These are phyloP conservation scores for Indri indri DNA, from an alignment of 2,113 vertebrate genomes.

Conservation along the genomic window DNA sequence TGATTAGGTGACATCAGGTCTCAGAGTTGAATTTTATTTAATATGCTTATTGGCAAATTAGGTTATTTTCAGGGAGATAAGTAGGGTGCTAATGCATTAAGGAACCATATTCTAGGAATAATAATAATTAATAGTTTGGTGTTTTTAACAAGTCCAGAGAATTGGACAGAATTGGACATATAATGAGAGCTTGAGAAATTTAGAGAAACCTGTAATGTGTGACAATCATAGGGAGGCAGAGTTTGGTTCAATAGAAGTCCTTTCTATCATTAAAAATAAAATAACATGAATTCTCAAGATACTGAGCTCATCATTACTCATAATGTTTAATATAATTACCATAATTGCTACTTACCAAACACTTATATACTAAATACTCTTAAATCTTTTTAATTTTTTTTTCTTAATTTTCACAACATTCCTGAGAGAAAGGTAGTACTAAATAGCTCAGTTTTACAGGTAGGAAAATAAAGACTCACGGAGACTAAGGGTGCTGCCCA, in stretches of 20 bases:
- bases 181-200: neutral
- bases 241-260: neutral
- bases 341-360: neutral
- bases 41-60: neutral
- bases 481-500: neutral
- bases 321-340: neutral
- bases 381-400: neutral
- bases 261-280: neutral
- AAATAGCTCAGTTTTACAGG: neutral
- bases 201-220: neutral
- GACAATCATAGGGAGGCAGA: neutral
- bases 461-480: neutral
- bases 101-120: neutral
- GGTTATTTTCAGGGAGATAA: neutral
- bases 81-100: neutral
- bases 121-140: neutral
- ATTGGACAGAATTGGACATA: neutral
- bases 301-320: neutral
- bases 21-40: neutral
- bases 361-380: neutral
- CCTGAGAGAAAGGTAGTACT: neutral
- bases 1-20: neutral
- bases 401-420: neutral
- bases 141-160: neutral
- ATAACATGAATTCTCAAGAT: neutral